Evolutionary conservation across 1,140 invertebrate species (phyloP), one percentile per base, ranked within the genome.

Genomic region (Ceratosolen fusciceps): DNA sequence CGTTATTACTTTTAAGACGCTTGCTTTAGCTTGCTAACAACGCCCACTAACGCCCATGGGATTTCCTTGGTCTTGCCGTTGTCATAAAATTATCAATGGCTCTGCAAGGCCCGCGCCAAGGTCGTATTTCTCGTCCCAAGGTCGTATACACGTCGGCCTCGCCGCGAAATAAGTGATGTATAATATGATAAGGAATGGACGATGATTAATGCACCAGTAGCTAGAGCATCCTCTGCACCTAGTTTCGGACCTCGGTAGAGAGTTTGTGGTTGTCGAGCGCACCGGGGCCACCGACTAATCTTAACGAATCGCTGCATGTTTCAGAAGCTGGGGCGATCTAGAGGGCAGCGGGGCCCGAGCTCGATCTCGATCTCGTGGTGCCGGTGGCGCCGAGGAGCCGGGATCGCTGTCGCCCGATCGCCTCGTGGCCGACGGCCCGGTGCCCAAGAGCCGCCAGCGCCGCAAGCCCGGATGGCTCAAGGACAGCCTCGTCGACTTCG

Each of bases 1-100:
- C n/a, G 72, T 79, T 71, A 79, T 79, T 68, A 68, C 29, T 77
- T 68, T 77, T 52, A 7, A 7, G 12, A 79, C 70, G 56, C 70
- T 79, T 73, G 77, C 77, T 73, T 79, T 54, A 21, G 49, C 16
- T 10, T 4, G 12, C n/a, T n/a, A n/a, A n/a, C n/a, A n/a, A n/a
- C n/a, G n/a, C n/a, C n/a, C n/a, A n/a, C n/a, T n/a, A n/a, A n/a
- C n/a, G n/a, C n/a, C n/a, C n/a, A n/a, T n/a, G n/a, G n/a, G n/a
- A n/a, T 72, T 54, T 47, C 21, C 1, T 37, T 37, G 19, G 21
- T 37, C 8, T 31, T 9, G 14, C 31, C 60, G 9, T 65, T 65
- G 60, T 65, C 37, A 65, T 65, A 65, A 37, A 65, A 65, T 65
- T 65, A 31, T 65, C 31, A 65, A 37, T 24, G 37, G n/a, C n/a